Evolutionary conservation across 23 tunicate genomes (phyloP).

Genomic region (Pegea sp.): DNA sequence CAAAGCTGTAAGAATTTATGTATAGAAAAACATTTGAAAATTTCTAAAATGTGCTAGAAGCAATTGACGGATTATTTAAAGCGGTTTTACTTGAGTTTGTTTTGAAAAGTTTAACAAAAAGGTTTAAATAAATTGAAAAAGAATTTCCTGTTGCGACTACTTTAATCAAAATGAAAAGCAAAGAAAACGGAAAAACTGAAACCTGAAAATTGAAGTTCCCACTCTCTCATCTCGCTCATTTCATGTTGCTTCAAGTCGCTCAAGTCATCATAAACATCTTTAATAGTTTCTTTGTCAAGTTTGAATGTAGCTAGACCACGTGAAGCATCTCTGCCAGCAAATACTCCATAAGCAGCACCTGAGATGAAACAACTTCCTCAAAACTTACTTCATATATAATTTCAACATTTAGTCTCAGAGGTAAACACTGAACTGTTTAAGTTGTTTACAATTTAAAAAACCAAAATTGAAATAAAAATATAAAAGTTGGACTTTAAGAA

Average conservation of each 20-base stretch:
- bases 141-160: too few species aligned
- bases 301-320: constrained; percentile 73
- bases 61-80: too few species aligned
- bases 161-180: too few species aligned
- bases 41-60: too few species aligned
- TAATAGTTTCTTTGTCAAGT: constrained; percentile 74
- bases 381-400: neutral
- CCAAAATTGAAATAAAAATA: neutral
- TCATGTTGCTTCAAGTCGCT: constrained; percentile 43
- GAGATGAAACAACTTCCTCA: neutral
- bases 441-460: neutral
- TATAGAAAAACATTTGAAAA: too few species aligned
- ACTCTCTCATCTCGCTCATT: constrained; percentile 66
- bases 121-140: too few species aligned
- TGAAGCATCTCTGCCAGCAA: constrained; percentile 91
- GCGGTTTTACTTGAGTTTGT: too few species aligned
- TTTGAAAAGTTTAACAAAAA: too few species aligned
- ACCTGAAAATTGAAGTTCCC: constrained; percentile 98
- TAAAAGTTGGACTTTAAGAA: neutral
- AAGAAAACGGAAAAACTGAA: too few species aligned
- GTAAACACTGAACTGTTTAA: neutral
- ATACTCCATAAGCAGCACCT: constrained; percentile 85
- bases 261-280: constrained; percentile 88
- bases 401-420: neutral
- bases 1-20: too few species aligned